These are phyloP conservation scores for Deilephila elpenor DNA, from an alignment of 2,888 invertebrate genomes.

Conservation along the genomic window DNA sequence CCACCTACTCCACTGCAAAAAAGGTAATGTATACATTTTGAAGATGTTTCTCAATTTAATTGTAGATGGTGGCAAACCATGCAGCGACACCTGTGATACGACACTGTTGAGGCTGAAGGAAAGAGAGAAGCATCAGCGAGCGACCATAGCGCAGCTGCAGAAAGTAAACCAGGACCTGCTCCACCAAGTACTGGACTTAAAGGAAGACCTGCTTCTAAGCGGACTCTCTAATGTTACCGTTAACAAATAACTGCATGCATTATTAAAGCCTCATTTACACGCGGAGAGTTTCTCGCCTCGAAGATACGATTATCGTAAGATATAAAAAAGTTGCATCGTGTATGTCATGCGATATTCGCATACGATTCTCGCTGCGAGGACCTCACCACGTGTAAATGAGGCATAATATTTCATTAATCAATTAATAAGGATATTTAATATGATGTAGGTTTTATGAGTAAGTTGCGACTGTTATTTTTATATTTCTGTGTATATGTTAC, in stretches of 20 bases:
- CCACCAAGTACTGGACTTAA: conserved; percentile 52
- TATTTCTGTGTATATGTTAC: too few relatives aligned
- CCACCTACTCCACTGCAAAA: too few relatives aligned
- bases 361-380: too few relatives aligned
- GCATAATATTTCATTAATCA: neutral
- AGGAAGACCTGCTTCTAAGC: conserved; percentile 46
- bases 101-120: conserved; percentile 61
- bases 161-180: conserved; percentile 63
- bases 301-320: too few relatives aligned
- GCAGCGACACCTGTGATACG: conserved; percentile 63
- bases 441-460: too few relatives aligned
- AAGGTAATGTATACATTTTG: too few relatives aligned
- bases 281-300: too few relatives aligned
- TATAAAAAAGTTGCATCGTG: too few relatives aligned
- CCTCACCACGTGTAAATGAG: too few relatives aligned
- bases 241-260: conserved; percentile 29
- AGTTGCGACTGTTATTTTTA: too few relatives aligned
- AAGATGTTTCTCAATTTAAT: neutral
- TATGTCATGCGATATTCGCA: too few relatives aligned
- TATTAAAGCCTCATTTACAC: neutral
- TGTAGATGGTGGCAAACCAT: conserved; percentile 35
- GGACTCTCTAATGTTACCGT: conserved; percentile 47
- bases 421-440: too few relatives aligned
- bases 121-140: conserved; percentile 60
- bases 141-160: conserved; percentile 65